Percentiles rank a stretch among this genome's conserved stretches.
Evolutionary conservation across 2,113 vertebrate species (phyloP).

Genomic region (Thryonomys swinderianus): DNA sequence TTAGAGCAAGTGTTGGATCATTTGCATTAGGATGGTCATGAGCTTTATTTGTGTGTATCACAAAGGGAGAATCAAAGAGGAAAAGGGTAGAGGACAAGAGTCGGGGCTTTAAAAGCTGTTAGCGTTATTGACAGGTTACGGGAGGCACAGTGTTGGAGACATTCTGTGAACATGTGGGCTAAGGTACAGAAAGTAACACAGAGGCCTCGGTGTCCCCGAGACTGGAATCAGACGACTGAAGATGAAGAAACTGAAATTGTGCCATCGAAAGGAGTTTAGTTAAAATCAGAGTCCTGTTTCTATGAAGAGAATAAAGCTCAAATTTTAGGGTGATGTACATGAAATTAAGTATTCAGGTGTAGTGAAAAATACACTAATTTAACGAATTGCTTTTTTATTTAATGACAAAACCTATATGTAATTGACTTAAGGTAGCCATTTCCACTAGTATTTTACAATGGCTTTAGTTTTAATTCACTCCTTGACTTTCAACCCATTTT

Average conservation of each 20-base stretch:
- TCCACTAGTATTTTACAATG: not conserved
- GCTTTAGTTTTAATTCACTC: conserved; percentile 12
- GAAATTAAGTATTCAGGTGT: conserved; percentile 7
- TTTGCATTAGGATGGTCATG: not conserved
- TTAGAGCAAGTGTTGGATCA: not conserved
- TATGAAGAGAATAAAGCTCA: not conserved
- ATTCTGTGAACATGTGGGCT: not conserved
- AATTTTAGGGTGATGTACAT: not conserved
- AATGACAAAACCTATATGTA: not conserved
- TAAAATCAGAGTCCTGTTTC: not conserved
- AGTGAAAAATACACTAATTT: not conserved
- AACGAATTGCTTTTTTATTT: not conserved
- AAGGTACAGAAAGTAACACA: not conserved
- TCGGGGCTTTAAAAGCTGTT: not conserved
- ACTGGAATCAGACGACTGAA: not conserved
- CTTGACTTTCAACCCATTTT: conserved; percentile 4
- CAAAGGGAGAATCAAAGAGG: not conserved
- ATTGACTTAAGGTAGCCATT: not conserved
- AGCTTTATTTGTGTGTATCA: not conserved
- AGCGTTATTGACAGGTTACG: not conserved
- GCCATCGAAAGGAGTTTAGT: not conserved
- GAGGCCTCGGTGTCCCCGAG: not conserved
- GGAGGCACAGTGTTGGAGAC: not conserved
- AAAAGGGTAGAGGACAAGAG: not conserved
- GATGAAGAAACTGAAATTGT: not conserved